A percentile compares a stretch with the other conserved stretches of the same genome.
These are phyloP conservation scores for Anguilla marmorata DNA, from an alignment of 2,797 vertebrate species.

Conservation along the genomic window DNA sequence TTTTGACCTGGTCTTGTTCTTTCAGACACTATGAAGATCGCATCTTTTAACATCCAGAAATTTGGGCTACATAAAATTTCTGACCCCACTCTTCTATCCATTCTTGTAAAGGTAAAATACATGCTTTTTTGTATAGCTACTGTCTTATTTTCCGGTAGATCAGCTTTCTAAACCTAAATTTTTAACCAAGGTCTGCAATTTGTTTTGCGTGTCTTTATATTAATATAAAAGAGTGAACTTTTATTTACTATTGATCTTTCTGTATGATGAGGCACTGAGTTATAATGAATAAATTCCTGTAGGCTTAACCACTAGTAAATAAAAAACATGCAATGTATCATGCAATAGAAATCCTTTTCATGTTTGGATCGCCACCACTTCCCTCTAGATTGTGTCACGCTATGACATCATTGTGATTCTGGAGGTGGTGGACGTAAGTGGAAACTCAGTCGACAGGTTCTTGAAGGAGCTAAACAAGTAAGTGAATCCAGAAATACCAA, in stretches of 20 bases:
- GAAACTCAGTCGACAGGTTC: slow-evolving; percentile 54
- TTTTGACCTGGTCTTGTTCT: neutral
- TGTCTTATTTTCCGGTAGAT: neutral
- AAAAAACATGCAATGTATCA: neutral
- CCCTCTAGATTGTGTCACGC: slow-evolving; percentile 67
- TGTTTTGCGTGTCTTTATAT: neutral
- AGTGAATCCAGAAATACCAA: slow-evolving; percentile 27
- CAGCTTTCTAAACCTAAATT: neutral
- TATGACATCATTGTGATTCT: slow-evolving; percentile 77
- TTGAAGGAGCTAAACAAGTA: slow-evolving; percentile 70
- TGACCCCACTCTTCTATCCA: slow-evolving; percentile 51
- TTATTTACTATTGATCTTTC: neutral
- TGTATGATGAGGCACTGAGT: neutral
- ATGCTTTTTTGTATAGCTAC: neutral
- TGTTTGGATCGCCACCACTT: neutral
- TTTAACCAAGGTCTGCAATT: neutral
- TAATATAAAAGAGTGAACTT: neutral
- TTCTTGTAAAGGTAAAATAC: slow-evolving; percentile 62
- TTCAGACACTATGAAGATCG: slow-evolving; percentile 69
- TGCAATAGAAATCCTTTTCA: neutral
- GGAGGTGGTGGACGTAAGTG: slow-evolving; percentile 72
- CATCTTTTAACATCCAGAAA: slow-evolving; percentile 74
- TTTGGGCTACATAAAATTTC: slow-evolving; percentile 72
- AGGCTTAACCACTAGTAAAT: too few relatives aligned
- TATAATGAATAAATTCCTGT: too few relatives aligned